phyloP scores from a whole-genome alignment of 2,113 vertebrate species.

The Esox niger region DNA sequence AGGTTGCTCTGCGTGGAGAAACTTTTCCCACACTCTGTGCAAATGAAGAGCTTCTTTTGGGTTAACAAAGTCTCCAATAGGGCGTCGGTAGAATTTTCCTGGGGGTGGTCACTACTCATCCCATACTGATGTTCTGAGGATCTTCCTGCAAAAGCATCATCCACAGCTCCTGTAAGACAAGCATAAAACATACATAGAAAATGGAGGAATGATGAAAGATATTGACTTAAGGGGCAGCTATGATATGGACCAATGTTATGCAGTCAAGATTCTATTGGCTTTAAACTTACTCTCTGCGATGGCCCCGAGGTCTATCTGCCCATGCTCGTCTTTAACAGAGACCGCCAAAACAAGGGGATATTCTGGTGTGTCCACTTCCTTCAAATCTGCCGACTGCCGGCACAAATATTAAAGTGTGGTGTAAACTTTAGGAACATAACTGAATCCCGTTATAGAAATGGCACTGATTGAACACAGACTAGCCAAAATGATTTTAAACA shows the following conservation, averaged over 20 bases:
- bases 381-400: neutral
- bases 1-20: conserved; percentile 60
- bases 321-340: conserved; percentile 54
- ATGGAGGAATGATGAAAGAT: neutral
- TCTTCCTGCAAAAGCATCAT: conserved; percentile 9
- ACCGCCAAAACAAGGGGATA: conserved; percentile 47
- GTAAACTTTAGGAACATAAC: too few relatives aligned
- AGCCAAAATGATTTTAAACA: neutral
- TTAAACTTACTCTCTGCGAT: conserved; percentile 53
- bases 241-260: too few relatives aligned
- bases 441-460: too few relatives aligned
- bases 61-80: conserved; percentile 13
- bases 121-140: neutral
- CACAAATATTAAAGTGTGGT: neutral
- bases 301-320: conserved; percentile 55
- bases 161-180: conserved; percentile 37
- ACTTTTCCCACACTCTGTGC: conserved; percentile 55
- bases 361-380: conserved; percentile 27
- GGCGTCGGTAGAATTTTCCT: neutral
- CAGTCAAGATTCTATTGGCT: neutral
- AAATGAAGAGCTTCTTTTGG: conserved; percentile 48
- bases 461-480: neutral
- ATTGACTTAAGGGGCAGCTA: neutral
- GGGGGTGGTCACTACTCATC: neutral
- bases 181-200: neutral